These are phyloP conservation scores for Acanthosoma haemorrhoidale DNA, from an alignment of 2,888 invertebrate genomes.

Conservation along the genomic window DNA sequence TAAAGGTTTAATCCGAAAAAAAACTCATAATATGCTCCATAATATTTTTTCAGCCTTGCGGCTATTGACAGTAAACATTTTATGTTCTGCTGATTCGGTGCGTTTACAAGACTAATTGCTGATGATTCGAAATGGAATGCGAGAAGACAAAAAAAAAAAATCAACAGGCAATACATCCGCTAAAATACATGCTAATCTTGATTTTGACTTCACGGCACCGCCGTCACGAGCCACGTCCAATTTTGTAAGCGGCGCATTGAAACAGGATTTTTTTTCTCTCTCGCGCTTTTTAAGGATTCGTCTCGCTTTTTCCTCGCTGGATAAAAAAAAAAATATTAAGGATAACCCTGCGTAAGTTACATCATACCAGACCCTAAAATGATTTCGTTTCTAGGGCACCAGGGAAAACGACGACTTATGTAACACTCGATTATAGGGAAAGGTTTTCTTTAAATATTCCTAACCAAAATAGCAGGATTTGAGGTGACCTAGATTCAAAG, in stretches of 20 bases:
- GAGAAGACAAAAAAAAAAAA: not conserved
- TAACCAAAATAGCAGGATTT: too few relatives aligned
- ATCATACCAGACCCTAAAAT: too few relatives aligned
- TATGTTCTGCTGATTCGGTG: not conserved
- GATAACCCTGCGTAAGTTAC: not conserved
- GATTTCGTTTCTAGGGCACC: too few relatives aligned
- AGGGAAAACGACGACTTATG: too few relatives aligned
- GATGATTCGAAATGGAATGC: not conserved
- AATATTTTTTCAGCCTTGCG: slow-evolving; percentile 2
- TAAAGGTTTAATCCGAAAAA: not conserved
- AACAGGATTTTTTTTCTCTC: not conserved
- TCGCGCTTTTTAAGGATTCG: not conserved
- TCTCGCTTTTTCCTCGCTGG: not conserved
- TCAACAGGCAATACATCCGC: not conserved
- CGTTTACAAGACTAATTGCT: not conserved
- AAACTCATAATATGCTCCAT: not conserved
- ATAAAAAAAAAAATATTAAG: not conserved
- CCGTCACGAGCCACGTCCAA: not conserved
- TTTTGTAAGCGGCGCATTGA: not conserved
- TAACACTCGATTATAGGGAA: too few relatives aligned
- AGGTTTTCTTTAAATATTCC: too few relatives aligned
- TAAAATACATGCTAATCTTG: too few relatives aligned
- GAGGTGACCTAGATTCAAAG: too few relatives aligned
- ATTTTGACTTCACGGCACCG: not conserved
- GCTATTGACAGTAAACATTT: not conserved